Conservation (phyloP, 2,888 invertebrate species). For the Sepiola atlantica region DNA sequence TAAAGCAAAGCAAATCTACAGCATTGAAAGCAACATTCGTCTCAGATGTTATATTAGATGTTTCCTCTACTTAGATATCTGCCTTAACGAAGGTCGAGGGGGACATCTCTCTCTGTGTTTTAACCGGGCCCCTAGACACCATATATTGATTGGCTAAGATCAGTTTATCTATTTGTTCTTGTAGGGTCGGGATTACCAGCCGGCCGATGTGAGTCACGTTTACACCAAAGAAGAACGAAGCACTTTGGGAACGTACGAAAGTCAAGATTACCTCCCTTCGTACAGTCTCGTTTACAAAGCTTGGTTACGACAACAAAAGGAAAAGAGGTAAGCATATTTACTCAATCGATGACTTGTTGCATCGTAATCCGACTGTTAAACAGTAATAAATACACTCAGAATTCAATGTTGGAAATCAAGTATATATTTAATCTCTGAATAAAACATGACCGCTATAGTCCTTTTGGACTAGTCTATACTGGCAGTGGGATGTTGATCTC, state of each 20-base stretch:
- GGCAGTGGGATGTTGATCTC: too few species aligned
- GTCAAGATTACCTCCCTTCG: constrained; percentile 73
- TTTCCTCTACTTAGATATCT: too few species aligned
- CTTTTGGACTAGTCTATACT: too few species aligned
- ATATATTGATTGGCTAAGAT: neutral
- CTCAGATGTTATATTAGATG: too few species aligned
- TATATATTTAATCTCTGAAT: too few species aligned
- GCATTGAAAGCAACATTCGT: too few species aligned
- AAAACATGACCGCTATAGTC: too few species aligned
- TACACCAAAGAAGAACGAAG: constrained; percentile 73
- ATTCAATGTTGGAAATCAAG: too few species aligned
- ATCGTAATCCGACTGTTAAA: too few species aligned
- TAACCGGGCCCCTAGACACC: neutral
- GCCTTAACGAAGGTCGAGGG: neutral
- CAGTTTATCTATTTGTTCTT: constrained; percentile 46
- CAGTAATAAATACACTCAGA: too few species aligned
- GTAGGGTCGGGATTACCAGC: constrained; percentile 74
- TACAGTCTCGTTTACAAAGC: constrained; percentile 73
- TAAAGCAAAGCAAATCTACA: too few species aligned
- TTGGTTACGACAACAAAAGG: constrained; percentile 70
- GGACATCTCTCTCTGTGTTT: constrained; percentile 35
- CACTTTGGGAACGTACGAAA: constrained; percentile 73
- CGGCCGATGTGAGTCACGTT: constrained; percentile 72
- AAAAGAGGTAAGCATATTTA: constrained; percentile 60
- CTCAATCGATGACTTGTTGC: too few species aligned